Conservation (phyloP, 2,888 invertebrate species). For the Drosophila macrospina region DNA sequence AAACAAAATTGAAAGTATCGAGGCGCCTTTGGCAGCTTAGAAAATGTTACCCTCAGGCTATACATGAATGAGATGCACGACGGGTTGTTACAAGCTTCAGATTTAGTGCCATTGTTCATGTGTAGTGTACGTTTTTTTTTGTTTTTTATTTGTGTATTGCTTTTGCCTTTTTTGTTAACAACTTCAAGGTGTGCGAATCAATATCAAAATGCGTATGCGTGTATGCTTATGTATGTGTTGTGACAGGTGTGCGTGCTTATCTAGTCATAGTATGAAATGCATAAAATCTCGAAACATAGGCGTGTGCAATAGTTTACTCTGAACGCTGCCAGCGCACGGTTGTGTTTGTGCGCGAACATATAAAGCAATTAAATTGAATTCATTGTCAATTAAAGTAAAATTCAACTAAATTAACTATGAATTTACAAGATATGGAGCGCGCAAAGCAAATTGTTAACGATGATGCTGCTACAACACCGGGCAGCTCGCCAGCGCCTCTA, state of each 20-base stretch:
- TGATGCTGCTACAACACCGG: conserved; percentile 31
- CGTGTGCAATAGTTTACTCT: conserved; percentile 60
- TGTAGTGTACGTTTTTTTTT: conserved; percentile 17
- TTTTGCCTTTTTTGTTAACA: conserved; percentile 74
- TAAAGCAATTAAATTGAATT: conserved; percentile 19
- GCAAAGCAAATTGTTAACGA: conserved; percentile 55
- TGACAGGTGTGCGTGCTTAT: conserved; percentile 75
- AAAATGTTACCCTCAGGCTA: conserved; percentile 62
- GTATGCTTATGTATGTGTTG: conserved; percentile 38
- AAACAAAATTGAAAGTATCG: conserved; percentile 60
- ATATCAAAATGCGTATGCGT: conserved; percentile 51
- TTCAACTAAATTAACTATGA: conserved; percentile 45
- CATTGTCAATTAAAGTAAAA: conserved; percentile 14
- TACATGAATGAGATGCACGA: conserved; percentile 57
- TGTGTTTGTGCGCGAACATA: conserved; percentile 51
- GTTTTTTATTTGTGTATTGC: conserved; percentile 38
- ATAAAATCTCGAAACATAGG: conserved; percentile 66
- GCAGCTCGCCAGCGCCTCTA: conserved; percentile 36
- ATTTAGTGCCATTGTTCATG: conserved; percentile 63
- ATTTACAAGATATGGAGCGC: conserved; percentile 58
- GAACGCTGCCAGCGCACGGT: conserved; percentile 64
- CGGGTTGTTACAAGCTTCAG: conserved; percentile 49
- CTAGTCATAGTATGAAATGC: conserved; percentile 73
- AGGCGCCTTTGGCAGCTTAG: conserved; percentile 21
- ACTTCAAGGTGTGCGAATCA: conserved; percentile 70